Evolutionary conservation across 1,140 invertebrate species (phyloP), one percentile per base, ranked within the genome.

Genomic region (Muscidifurax raptorellus): DNA sequence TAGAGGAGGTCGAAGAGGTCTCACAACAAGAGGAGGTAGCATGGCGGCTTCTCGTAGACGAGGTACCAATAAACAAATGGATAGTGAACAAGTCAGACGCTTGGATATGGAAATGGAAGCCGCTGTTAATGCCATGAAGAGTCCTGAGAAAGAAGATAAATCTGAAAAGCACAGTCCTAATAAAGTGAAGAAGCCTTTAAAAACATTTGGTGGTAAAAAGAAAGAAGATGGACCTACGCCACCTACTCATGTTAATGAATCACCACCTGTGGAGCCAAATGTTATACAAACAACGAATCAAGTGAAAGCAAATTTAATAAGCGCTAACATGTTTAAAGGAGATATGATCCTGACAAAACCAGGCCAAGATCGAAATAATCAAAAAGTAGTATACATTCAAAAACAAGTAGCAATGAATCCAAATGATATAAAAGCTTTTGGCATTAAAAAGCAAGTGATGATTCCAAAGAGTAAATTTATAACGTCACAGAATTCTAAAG

Each of bases 51-150:
- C 85, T 25, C 88, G 92, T 74, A 90, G 90, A 86, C 85, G 92
- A 87, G 89, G 90, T 44, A 52, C 89, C 30, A 91, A 90, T 28
- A 93, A 93, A 87, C 90, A 90, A 1, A 77, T 93, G 85, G 92
- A 93, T 71, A 88, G 87, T 72, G 93, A 93, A 40, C 92, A 93
- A 85, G 91, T 90, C 0, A 87, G 91, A 18, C 89, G 91, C n/a
- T 88, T 93, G 18, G 91, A 93, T 40, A 87, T 91, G 77, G 92
- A 93, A 90, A 93, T 93, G 93, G 92, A 92, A 84, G 92, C 91
- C 77, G 92, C 91, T 25, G 92, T 93, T 7, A 91, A 87, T 85
- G 92, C 92, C 15, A 93, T 93, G 93, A 93, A 92, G 36, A 91
- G 88, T 86, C 89, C 91, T 7, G 92, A 92, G 12, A 91, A 92